Conservation (phyloP, 2,113 vertebrate species). For the Corythaixoides concolor region DNA sequence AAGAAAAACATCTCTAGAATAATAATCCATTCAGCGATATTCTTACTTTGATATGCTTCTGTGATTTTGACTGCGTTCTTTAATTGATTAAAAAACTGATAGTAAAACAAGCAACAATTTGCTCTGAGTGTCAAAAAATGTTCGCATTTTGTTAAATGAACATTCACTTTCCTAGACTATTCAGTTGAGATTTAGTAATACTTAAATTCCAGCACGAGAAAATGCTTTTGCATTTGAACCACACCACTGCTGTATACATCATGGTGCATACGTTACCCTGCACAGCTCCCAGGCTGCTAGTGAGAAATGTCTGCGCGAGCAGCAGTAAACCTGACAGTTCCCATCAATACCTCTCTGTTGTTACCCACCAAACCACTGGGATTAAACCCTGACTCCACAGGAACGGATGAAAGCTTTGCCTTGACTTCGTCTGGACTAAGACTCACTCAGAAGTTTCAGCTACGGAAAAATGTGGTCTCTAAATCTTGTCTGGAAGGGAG, state of each 20-base stretch:
- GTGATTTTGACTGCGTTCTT: neutral
- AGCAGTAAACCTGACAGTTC: neutral
- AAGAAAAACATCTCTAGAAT: neutral
- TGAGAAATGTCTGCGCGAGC: neutral
- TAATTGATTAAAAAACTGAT: neutral
- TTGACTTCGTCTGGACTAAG: neutral
- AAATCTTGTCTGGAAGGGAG: neutral
- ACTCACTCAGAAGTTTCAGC: neutral
- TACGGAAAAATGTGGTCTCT: neutral
- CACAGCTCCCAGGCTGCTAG: neutral
- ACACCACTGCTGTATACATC: neutral
- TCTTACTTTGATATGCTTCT: neutral
- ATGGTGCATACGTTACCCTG: accelerated
- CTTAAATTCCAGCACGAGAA: neutral
- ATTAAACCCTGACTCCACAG: neutral
- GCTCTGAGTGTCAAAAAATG: neutral
- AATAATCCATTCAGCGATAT: neutral
- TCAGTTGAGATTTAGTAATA: neutral
- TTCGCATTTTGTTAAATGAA: neutral
- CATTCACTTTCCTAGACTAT: neutral
- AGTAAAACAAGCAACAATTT: neutral
- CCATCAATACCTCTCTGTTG: neutral
- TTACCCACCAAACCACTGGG: neutral
- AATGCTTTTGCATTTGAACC: neutral
- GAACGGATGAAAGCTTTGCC: neutral